phyloP scores from a whole-genome alignment of 1,140 invertebrate species.

The Pachypeltis micranthus region DNA sequence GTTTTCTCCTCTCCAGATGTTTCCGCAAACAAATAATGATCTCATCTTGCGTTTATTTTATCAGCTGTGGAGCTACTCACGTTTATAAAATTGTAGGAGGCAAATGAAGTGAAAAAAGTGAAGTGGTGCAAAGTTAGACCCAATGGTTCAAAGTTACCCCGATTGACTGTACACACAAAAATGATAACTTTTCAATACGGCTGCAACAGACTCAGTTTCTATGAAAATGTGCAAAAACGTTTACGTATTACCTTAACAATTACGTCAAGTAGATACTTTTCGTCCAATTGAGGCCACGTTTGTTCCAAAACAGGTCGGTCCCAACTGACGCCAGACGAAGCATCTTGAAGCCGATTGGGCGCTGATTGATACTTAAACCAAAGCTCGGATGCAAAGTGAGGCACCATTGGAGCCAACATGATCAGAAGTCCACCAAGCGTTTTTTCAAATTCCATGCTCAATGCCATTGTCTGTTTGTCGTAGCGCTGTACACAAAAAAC shows the following conservation, averaged over 20 bases:
- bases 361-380: constrained; percentile 65
- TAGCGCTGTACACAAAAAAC: constrained; percentile 37
- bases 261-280: constrained; percentile 39
- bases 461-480: constrained; percentile 43
- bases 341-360: constrained; percentile 40
- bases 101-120: no score
- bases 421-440: constrained; percentile 67
- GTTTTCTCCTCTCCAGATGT: no score
- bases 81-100: no score
- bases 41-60: no score
- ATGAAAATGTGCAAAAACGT: no score
- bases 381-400: constrained; percentile 80
- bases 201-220: no score
- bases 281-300: constrained; percentile 70
- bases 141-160: no score
- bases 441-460: constrained; percentile 63
- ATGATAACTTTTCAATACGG: no score
- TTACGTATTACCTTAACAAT: constrained; percentile 17
- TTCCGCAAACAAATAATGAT: no score
- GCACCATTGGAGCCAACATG: constrained; percentile 73
- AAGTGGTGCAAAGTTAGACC: no score
- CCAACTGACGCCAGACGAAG: constrained; percentile 46
- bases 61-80: no score
- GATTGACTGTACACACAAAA: no score
- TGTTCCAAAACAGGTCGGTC: constrained; percentile 53